Evolutionary conservation across 1,140 invertebrate genomes (phyloP).

Genomic region (Proales similis): DNA sequence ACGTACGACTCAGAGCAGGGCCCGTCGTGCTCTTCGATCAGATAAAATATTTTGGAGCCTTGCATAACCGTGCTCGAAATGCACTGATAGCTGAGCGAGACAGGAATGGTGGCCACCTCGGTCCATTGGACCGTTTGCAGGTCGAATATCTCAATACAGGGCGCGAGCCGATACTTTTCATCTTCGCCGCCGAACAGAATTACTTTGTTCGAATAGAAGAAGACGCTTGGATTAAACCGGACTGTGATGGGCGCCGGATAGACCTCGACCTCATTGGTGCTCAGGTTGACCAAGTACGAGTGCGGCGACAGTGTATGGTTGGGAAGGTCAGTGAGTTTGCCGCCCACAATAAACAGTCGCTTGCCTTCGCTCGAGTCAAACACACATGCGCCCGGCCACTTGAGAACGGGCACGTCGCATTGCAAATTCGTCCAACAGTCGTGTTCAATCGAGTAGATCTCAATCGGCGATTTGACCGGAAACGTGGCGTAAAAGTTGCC

Average conservation of each 20-base stretch:
- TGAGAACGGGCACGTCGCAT: conserved; percentile 17
- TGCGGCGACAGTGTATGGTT: conserved; percentile 8
- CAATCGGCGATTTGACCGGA: conserved; percentile 16
- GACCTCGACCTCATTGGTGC: not conserved
- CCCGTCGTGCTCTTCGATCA: conserved; percentile 33
- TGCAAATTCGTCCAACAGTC: conserved; percentile 11
- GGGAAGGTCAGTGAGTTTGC: conserved; percentile 5
- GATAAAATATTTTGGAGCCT: conserved; percentile 17
- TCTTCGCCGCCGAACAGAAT: conserved; percentile 36
- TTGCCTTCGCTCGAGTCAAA: not conserved
- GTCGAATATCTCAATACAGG: conserved; percentile 36
- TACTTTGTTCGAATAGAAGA: conserved; percentile 6
- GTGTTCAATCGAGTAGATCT: conserved; percentile 20
- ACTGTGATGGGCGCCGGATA: conserved; percentile 12
- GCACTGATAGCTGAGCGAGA: conserved; percentile 28
- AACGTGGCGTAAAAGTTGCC: conserved; percentile 38
- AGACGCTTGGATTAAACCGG: conserved; percentile 37
- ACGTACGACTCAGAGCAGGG: conserved; percentile 25
- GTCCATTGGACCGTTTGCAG: conserved; percentile 21
- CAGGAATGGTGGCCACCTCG: conserved; percentile 31
- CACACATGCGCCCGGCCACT: conserved; percentile 37
- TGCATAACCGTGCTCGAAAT: conserved; percentile 4
- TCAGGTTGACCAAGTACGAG: conserved; percentile 15
- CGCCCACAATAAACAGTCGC: conserved; percentile 29
- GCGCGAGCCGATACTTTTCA: conserved; percentile 32